Evolutionary conservation across 2,113 vertebrate genomes (phyloP), one percentile per base, ranked within the genome.

Genomic region (Eupsittula cactorum): DNA sequence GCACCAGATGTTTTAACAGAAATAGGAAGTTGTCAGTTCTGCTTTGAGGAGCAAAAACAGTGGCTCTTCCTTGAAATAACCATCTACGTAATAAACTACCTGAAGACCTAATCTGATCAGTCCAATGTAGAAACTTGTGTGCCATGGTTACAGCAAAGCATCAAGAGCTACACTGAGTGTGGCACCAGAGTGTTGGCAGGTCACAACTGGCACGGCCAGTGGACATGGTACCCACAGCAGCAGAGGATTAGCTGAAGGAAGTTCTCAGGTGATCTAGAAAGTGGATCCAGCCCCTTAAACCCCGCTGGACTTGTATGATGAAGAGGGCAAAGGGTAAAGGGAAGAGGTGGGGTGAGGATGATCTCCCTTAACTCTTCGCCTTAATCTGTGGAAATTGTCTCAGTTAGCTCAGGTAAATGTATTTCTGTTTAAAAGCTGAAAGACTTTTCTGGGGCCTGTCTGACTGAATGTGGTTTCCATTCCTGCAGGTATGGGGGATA

Each of bases 401-500:
- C 37, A 13, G 39, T 75, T 62, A 59, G 13, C 28, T 88, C 50
- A 90, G 33, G 17, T 41, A 13, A 41, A 29, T 35, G 19, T 49
- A 62, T 73, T 74, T 60, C 33, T 41, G 63, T 59, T 85, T 53
- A 35, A 75, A 78, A 77, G 27, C 17, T 84, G 41, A 29, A 77
- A 59, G 50, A 8, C 60, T 67, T 73, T 44, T 21, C 29, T 52
- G 88, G 77, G 57, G 11, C 11, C 0, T 39, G 69, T 86, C 52
- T 97, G 55, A 91, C 3, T 29, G 23, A 35, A 5, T 7, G 2
- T 88, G 35, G 13, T 92, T 92, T 96, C 90, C 81, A 11, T 97
- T 86, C 67, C 71, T 84, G 55, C 95, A 99, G 99, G 99, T 64
- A 98, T 99, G 98, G 99, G 99, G 13, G 99, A 99, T 92, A 99